Percentiles rank a stretch among this genome's conserved stretches.
These are phyloP conservation scores for Erannis defoliaria DNA, from an alignment of 2,888 invertebrate species.

Conservation along the genomic window DNA sequence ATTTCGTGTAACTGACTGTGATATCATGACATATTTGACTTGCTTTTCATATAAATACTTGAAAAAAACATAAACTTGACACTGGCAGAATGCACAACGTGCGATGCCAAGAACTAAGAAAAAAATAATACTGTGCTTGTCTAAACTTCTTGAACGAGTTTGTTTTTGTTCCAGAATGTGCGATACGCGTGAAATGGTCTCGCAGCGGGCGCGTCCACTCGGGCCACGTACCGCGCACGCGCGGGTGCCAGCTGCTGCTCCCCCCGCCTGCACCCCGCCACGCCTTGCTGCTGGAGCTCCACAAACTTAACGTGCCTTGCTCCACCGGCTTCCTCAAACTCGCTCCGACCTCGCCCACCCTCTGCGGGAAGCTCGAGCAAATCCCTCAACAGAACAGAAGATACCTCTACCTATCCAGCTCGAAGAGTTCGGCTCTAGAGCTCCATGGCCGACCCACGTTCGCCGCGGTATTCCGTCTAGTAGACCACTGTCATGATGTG, in stretches of 20 bases:
- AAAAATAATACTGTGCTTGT: too few relatives aligned
- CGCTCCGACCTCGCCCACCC: slow-evolving; percentile 76
- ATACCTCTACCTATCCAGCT: slow-evolving; percentile 83
- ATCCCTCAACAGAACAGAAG: slow-evolving; percentile 86
- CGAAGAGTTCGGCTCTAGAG: slow-evolving; percentile 84
- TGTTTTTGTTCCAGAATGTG: slow-evolving; percentile 86
- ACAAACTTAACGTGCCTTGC: slow-evolving; percentile 90
- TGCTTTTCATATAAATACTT: too few relatives aligned
- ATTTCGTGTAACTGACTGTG: too few relatives aligned
- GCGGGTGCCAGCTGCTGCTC: slow-evolving; percentile 86
- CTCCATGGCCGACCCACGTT: slow-evolving; percentile 89
- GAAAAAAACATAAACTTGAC: too few relatives aligned
- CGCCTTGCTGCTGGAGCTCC: slow-evolving; percentile 89
- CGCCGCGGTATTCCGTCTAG: slow-evolving; percentile 88
- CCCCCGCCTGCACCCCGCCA: slow-evolving; percentile 74
- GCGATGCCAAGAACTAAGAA: too few relatives aligned
- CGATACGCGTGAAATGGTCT: slow-evolving; percentile 75
- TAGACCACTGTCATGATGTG: slow-evolving; percentile 91
- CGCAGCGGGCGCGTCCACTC: slow-evolving; percentile 79
- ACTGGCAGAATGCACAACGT: too few relatives aligned
- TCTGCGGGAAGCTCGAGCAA: slow-evolving; percentile 91
- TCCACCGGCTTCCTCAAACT: slow-evolving; percentile 87
- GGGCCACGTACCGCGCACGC: slow-evolving; percentile 81
- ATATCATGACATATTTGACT: too few relatives aligned
- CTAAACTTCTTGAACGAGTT: background rate